Conservation (phyloP, 2,888 invertebrate species). For the Ochropleura leucogaster region DNA sequence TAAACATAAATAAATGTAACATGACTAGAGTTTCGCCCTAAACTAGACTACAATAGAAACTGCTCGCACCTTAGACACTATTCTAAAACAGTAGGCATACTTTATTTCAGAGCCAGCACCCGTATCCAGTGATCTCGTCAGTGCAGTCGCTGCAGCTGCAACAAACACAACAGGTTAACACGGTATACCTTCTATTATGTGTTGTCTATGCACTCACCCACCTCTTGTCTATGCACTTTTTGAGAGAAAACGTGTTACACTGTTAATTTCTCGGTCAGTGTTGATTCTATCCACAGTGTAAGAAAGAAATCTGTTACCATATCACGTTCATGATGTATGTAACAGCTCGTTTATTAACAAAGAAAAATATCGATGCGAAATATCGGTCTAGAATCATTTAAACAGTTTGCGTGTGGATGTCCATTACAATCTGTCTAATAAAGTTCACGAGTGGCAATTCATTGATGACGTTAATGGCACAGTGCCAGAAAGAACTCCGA, state of each 20-base stretch:
- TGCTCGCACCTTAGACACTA: background rate
- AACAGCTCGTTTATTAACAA: background rate
- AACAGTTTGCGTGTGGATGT: background rate
- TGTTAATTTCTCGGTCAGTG: background rate
- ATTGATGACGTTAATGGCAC: background rate
- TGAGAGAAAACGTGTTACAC: background rate
- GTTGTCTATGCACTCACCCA: conserved; percentile 2
- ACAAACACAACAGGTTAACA: conserved; percentile 86
- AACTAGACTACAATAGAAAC: background rate
- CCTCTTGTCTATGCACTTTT: background rate
- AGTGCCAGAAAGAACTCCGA: background rate
- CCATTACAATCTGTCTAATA: background rate
- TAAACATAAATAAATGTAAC: background rate
- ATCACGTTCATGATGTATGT: background rate
- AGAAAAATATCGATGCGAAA: background rate
- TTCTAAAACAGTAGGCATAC: background rate
- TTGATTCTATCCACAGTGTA: background rate
- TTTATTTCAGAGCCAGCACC: conserved; percentile 78
- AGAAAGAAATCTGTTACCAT: background rate
- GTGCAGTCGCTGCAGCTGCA: conserved; percentile 87
- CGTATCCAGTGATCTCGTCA: conserved; percentile 87
- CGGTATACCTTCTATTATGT: conserved; percentile 69
- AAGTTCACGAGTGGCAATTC: background rate
- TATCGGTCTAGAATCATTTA: background rate
- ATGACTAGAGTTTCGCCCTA: background rate